Base-by-base conservation (phyloP, 2,113 vertebrate species). In the Myiozetetes cayanensis region DNA sequence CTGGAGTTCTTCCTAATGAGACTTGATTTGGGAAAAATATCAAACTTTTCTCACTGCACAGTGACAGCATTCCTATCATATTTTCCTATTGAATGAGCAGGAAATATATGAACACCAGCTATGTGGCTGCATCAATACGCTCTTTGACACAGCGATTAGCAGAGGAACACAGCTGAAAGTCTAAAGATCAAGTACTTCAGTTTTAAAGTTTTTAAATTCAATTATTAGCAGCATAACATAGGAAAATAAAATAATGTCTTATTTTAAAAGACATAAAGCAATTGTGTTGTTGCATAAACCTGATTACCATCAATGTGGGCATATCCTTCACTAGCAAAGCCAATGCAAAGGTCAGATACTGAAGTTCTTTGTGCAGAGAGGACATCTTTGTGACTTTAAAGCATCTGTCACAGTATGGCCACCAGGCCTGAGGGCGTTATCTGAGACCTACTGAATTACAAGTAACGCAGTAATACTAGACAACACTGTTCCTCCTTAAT, bases 21-120 rank as follows among this genome's bases (percentile, higher is more conserved):
- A 80, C 52, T 75, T 47, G 43, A 81, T 85, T 59, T 84, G 21
- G 47, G 33, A 44, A 93, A 95, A 90, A 93, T 61, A 96, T 67
- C 82, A 93, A 85, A 88, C 73, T 94, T 93, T 71, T 84, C 83
- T 94, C 83, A 90, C 72, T 46, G 43, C 85, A 87, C 33, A 78
- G 76, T 68, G 68, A 92, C 79, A 92, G 80, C 90, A 94, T 95
- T 97, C 94, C 83, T 89, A 77, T 90, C 88, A 92, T 94, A 89
- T 92, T 95, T 95, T 96, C 86, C 94, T 80, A 81, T 3, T 90
- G 94, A 97, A 86, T 78, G 68, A 92, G 80, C 83, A 78, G 80
- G 72, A 65, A 94, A 78, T 92, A 89, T 22, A 89, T 23, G 75
- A 95, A 92, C 86, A 77, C 76, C 72, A 96, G 90, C 68, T 94